These are phyloP conservation scores for Cichladusa arquata DNA, from an alignment of 2,113 vertebrate species.

Conservation along the genomic window DNA sequence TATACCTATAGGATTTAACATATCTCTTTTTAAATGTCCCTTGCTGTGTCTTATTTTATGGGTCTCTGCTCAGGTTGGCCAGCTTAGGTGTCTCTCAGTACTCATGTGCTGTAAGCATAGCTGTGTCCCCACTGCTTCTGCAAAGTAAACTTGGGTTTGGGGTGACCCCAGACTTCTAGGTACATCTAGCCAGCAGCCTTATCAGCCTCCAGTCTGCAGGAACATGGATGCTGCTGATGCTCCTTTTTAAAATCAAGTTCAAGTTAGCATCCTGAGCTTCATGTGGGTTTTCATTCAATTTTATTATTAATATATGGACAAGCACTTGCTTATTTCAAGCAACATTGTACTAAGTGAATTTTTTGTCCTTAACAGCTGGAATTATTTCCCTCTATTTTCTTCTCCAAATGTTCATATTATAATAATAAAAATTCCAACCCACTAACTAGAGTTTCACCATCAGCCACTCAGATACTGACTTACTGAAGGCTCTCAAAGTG, in stretches of 20 bases:
- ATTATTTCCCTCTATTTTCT: neutral
- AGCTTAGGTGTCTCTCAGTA: neutral
- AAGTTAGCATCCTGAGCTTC: neutral
- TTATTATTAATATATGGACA: neutral
- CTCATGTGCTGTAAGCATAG: neutral
- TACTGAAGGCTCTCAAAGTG: neutral
- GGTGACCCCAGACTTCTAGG: neutral
- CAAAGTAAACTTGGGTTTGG: neutral
- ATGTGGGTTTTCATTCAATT: neutral
- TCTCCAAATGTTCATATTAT: neutral
- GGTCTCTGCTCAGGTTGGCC: neutral
- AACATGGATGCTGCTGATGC: neutral
- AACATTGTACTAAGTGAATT: neutral
- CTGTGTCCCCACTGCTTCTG: neutral
- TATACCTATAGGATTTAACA: neutral
- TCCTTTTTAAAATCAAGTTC: neutral
- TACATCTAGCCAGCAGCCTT: neutral
- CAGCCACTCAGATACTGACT: neutral
- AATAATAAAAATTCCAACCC: neutral
- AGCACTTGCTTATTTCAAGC: neutral
- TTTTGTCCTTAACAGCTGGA: neutral
- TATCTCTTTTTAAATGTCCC: neutral
- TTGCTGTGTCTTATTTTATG: neutral
- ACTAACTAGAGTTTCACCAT: neutral
- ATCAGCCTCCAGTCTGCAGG: neutral